Evolutionary conservation across 2,113 vertebrate species (phyloP).

Genomic region (Ploceus nigricollis): DNA sequence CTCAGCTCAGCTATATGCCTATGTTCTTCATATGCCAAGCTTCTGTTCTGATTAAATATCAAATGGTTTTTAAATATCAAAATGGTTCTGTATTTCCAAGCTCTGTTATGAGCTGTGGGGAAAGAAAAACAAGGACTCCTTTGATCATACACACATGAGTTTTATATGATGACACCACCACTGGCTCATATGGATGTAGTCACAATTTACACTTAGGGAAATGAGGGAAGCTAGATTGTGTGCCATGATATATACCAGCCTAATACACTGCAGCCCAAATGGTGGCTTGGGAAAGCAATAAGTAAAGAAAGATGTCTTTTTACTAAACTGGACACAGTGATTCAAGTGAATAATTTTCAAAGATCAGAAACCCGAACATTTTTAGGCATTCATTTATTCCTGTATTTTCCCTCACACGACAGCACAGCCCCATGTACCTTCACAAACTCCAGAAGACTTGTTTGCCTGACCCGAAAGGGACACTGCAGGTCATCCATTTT

Average conservation of each 20-base stretch:
- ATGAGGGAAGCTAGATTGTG: background rate
- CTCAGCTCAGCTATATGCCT: background rate
- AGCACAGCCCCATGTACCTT: background rate
- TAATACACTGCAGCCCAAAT: background rate
- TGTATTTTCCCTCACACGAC: background rate
- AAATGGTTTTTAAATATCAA: slow-evolving; percentile 1
- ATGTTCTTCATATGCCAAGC: background rate
- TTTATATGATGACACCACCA: background rate
- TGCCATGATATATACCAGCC: background rate
- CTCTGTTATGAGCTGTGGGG: background rate
- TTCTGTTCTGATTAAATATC: slow-evolving; percentile 38
- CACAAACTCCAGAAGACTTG: background rate
- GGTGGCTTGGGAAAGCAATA: background rate
- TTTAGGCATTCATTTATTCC: background rate
- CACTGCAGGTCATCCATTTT: background rate
- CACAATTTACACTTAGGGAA: background rate
- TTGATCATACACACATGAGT: background rate
- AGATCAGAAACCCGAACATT: background rate
- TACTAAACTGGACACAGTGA: background rate
- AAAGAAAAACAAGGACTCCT: background rate
- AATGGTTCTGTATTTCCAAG: background rate
- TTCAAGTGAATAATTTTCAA: background rate
- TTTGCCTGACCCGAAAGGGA: background rate
- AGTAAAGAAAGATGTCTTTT: background rate
- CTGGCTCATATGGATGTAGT: background rate